Base-by-base conservation (phyloP, 2,797 vertebrate genomes). In the Pseudomugil gertrudae region DNA sequence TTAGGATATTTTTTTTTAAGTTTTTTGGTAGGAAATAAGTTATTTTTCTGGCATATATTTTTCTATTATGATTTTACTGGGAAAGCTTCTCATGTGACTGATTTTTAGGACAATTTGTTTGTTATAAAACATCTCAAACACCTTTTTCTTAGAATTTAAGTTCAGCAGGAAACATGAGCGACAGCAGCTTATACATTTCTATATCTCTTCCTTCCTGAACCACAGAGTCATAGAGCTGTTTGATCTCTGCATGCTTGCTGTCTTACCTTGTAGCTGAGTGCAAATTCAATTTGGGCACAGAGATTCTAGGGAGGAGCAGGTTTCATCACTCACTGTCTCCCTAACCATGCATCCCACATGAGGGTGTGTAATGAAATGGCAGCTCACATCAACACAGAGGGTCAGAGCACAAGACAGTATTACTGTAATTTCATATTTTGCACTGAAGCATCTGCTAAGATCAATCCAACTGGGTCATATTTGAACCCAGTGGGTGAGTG, bases 371-470 rank as follows among this genome's bases (percentile, higher is more conserved):
- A 77, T 63, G 64, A 84, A 71, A 83, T 54, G 80, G 45, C 63
- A 60, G 73, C 71, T 87, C 63, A 30, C 69, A 79, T 80, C 60
- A 77, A 68, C 74, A 69, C 33, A 56, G 66, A 83, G 43, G 64
- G 38, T 71, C 36, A 15, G 50, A 72, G 74, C 74, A 68, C 72
- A 68, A 74, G 69, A 77, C 62, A 69, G 81, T 75, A 74, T 66
- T 68, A 45, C 62, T 38, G 51, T 60, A 69, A 80, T 72, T 84
- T 64, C 75, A 76, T 73, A 67, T 79, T 89, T 89, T 81, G 81
- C 78, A 13, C 52, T 48, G 23, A 45, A 77, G 72, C 86, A 91
- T 90, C 88, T 92, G 86, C 78, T 87, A 84, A 80, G 81, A 74
- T 83, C 72, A 76, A 91, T 85, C 63, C 61, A 73, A 24, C 76